phyloP scores from a whole-genome alignment of 2,888 invertebrate genomes.

The Itoplectis maculator region DNA sequence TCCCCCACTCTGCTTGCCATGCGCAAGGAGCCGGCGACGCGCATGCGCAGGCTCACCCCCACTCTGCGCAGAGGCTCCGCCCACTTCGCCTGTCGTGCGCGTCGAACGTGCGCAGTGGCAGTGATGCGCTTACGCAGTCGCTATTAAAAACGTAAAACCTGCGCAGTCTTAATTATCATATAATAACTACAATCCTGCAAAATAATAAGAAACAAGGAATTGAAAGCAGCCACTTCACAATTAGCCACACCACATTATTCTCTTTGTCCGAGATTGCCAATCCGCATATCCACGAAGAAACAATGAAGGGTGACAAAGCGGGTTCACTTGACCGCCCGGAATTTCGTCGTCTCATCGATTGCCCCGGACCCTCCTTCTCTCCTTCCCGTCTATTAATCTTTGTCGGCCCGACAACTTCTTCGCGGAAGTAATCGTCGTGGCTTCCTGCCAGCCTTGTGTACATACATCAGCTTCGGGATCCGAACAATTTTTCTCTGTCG shows the following conservation, averaged over 20 bases:
- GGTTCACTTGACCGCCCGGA: neutral
- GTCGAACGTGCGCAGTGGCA: too few relatives aligned
- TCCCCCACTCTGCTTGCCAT: neutral
- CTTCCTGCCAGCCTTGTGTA: conserved; percentile 53
- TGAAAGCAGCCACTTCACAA: too few relatives aligned
- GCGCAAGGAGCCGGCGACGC: neutral
- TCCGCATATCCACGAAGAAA: too few relatives aligned
- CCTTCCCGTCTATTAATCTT: conserved; percentile 15
- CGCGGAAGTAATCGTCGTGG: conserved; percentile 59
- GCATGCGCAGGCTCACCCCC: neutral
- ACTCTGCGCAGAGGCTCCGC: too few relatives aligned
- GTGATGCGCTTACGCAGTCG: too few relatives aligned
- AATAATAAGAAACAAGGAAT: too few relatives aligned
- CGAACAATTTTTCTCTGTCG: conserved; percentile 57
- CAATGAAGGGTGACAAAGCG: neutral
- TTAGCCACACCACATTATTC: too few relatives aligned
- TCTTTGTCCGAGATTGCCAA: too few relatives aligned
- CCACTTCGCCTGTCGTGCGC: too few relatives aligned
- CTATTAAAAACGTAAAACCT: too few relatives aligned
- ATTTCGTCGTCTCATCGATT: conserved; percentile 37
- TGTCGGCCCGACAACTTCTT: conserved; percentile 43
- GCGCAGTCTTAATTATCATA: too few relatives aligned
- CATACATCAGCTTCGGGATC: conserved; percentile 1
- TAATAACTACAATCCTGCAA: too few relatives aligned
- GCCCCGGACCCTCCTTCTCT: neutral